phyloP scores from a whole-genome alignment of 2,888 invertebrate genomes.

The Synergus umbraculus region DNA sequence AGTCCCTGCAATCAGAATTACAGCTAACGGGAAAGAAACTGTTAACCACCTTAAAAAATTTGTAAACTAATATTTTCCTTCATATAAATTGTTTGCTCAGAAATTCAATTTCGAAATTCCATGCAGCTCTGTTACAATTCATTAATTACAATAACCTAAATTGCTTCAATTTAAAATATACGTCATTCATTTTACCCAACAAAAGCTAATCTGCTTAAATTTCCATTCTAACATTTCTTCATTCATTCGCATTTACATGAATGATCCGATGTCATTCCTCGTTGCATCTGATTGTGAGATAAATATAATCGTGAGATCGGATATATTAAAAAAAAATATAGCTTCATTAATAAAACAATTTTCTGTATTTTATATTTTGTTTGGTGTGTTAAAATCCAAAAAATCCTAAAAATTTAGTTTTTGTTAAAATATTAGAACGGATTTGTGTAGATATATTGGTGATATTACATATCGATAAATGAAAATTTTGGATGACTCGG shows the following conservation, averaged over 20 bases:
- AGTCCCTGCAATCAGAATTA: not conserved
- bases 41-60: not conserved
- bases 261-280: slow-evolving; percentile 1
- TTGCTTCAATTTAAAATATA: not conserved
- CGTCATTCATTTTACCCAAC: not conserved
- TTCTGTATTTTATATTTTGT: too few relatives aligned
- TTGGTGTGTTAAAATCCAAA: too few relatives aligned
- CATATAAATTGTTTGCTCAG: not conserved
- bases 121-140: not conserved
- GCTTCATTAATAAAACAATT: not conserved
- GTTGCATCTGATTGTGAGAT: not conserved
- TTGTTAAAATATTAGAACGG: not conserved
- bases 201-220: not conserved
- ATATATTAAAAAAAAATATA: not conserved
- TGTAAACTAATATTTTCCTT: too few relatives aligned
- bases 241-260: not conserved
- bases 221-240: not conserved
- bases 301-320: not conserved
- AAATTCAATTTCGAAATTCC: not conserved
- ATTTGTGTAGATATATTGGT: not conserved
- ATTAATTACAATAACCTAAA: not conserved
- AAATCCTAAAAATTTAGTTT: too few relatives aligned
- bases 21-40: not conserved
- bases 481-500: slow-evolving; percentile 63
- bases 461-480: slow-evolving; percentile 54